Percentiles rank a stretch among this genome's conserved stretches.
Conservation (phyloP, 2,888 invertebrate genomes). For the Eupithecia centaureata region DNA sequence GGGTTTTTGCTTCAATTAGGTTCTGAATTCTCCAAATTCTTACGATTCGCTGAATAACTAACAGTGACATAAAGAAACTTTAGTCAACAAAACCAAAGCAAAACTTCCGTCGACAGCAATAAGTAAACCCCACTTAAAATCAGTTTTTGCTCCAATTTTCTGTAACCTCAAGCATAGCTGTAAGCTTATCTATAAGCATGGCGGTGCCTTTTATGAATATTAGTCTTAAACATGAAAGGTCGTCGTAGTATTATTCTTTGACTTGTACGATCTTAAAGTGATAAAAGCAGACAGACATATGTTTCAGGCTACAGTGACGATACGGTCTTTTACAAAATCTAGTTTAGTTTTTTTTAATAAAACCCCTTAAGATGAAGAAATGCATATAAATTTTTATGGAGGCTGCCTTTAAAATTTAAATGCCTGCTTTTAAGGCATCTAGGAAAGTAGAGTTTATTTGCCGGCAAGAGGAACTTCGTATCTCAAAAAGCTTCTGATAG, state of each 20-base stretch:
- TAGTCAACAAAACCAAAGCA: background rate
- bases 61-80: background rate
- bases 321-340: conserved; percentile 13
- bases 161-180: conserved; percentile 19
- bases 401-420: no score
- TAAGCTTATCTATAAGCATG: conserved; percentile 25
- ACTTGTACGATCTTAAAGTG: conserved; percentile 14
- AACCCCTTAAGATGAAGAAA: no score
- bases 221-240: conserved; percentile 17
- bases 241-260: conserved; percentile 18
- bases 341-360: conserved; percentile 7
- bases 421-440: no score
- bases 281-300: conserved; percentile 6
- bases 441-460: no score
- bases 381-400: no score
- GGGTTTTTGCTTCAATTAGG: no score
- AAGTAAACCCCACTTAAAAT: conserved; percentile 27
- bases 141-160: conserved; percentile 30
- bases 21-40: background rate
- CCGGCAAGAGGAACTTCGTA: no score
- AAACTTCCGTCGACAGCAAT: no score
- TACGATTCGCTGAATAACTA: background rate
- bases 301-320: conserved; percentile 20
- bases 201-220: conserved; percentile 36
- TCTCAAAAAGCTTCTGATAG: no score